phyloP scores from a whole-genome alignment of 2,797 vertebrate species.

The Ficedula albicollis region DNA sequence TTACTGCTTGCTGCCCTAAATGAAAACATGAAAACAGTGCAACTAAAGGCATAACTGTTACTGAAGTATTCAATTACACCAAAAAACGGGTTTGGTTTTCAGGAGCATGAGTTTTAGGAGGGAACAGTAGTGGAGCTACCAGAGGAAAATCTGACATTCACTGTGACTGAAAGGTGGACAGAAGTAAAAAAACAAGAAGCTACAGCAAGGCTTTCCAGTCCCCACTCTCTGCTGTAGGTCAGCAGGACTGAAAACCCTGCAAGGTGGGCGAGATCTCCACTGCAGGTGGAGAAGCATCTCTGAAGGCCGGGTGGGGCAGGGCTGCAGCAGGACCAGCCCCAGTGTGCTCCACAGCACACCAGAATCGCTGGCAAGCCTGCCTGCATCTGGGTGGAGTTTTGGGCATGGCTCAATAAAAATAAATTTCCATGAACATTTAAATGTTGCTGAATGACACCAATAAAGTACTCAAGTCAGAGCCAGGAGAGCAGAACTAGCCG shows the following conservation, averaged over 20 bases:
- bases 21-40: background rate
- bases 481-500: background rate
- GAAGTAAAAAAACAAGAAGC: background rate
- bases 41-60: background rate
- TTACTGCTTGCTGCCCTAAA: conserved; percentile 3
- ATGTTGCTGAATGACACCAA: background rate
- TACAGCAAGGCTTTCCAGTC: rapidly evolving
- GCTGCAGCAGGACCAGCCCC: background rate
- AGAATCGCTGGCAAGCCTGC: background rate
- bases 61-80: background rate
- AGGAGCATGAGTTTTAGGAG: background rate
- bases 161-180: background rate
- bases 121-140: background rate
- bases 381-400: background rate
- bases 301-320: background rate
- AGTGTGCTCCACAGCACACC: background rate
- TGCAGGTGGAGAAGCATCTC: background rate
- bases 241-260: background rate
- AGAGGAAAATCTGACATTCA: background rate
- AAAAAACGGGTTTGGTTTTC: background rate
- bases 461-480: background rate
- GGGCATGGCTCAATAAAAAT: background rate
- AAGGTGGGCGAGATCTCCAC: rapidly evolving
- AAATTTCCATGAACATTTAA: background rate
- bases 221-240: rapidly evolving